phyloP scores from a whole-genome alignment of 2,113 vertebrate genomes.

The Colossoma macropomum region DNA sequence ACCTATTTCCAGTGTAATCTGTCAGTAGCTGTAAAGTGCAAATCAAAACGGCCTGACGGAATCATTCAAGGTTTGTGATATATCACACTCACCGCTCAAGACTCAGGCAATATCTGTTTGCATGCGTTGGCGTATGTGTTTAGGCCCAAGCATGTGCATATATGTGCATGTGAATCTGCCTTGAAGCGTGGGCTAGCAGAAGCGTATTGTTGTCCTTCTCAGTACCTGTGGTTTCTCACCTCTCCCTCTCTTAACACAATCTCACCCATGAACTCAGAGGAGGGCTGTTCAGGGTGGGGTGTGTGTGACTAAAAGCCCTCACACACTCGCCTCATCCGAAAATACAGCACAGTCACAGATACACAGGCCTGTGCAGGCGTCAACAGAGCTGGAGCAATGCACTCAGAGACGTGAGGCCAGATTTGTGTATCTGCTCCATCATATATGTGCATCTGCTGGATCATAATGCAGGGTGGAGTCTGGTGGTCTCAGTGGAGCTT shows the following conservation, averaged over 20 bases:
- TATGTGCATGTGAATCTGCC: conserved; percentile 1
- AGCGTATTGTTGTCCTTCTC: conserved; percentile 25
- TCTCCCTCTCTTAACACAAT: conserved; percentile 32
- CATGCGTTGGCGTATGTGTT: neutral
- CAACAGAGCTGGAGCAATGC: neutral
- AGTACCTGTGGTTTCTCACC: conserved; percentile 70
- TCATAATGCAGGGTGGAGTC: neutral
- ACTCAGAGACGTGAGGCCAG: conserved; percentile 7
- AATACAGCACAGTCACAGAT: conserved; percentile 14
- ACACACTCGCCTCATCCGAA: conserved; percentile 18
- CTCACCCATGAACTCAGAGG: conserved; percentile 28
- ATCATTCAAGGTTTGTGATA: neutral
- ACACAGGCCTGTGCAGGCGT: neutral
- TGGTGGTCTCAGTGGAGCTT: neutral
- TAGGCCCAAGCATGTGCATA: neutral
- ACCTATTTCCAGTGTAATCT: neutral
- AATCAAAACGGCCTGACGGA: conserved; percentile 5
- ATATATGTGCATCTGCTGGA: neutral
- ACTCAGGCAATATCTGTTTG: neutral
- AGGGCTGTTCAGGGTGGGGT: conserved; percentile 20
- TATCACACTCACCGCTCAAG: neutral
- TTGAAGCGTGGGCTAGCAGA: conserved; percentile 2
- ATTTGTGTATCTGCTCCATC: neutral
- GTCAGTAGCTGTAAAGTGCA: neutral
- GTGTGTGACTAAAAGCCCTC: conserved; percentile 25